These are phyloP conservation scores for Drosophila cracens DNA, from an alignment of 2,888 invertebrate genomes.

Conservation along the genomic window DNA sequence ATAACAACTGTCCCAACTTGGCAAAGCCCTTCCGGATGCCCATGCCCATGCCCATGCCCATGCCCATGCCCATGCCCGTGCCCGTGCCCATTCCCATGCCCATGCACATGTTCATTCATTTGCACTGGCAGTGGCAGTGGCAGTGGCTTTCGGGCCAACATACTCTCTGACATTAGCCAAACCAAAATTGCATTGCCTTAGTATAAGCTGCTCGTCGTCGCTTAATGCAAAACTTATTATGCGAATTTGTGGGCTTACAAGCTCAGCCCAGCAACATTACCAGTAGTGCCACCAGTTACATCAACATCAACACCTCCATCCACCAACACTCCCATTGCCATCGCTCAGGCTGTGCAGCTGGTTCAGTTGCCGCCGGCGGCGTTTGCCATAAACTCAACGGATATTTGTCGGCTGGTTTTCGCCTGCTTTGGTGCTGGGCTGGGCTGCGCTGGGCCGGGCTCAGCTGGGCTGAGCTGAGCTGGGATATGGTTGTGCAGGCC, in stretches of 20 bases:
- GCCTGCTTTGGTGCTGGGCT: slow-evolving; percentile 1
- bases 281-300: slow-evolving; percentile 5
- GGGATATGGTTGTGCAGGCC: neutral
- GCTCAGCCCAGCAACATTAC: slow-evolving; percentile 25
- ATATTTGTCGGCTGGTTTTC: slow-evolving; percentile 52
- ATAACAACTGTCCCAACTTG: slow-evolving; percentile 20
- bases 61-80: neutral
- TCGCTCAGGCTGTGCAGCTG: slow-evolving; percentile 14
- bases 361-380: slow-evolving; percentile 40
- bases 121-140: neutral
- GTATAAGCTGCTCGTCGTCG: slow-evolving; percentile 34
- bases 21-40: neutral
- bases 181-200: slow-evolving; percentile 59
- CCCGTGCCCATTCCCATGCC: neutral
- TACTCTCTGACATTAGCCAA: slow-evolving; percentile 30
- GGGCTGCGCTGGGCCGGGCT: neutral
- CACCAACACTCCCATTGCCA: neutral
- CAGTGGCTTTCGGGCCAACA: slow-evolving; percentile 6
- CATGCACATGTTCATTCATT: neutral
- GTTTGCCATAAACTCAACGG: slow-evolving; percentile 58
- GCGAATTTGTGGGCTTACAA: slow-evolving; percentile 60
- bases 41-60: neutral
- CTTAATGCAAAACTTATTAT: slow-evolving; percentile 68
- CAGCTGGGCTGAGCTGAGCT: neutral
- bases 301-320: neutral